Evolutionary conservation across 2,888 invertebrate genomes (phyloP), one percentile per base, ranked within the genome.

Genomic region (Xanthorhoe spadicearia): DNA sequence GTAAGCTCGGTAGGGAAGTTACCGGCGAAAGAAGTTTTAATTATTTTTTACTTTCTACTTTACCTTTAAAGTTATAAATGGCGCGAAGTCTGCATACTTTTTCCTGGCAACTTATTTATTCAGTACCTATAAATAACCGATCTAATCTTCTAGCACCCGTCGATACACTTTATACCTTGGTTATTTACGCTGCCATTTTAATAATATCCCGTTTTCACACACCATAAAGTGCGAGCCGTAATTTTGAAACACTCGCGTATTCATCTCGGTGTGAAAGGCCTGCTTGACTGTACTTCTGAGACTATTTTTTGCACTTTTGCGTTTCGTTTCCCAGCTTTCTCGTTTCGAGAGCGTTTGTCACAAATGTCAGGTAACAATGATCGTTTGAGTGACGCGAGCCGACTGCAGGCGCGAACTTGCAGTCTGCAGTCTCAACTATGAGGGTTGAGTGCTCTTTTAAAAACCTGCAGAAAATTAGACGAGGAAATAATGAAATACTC

Each of bases 301-400:
- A 64, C 73, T 66, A 43, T 71, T 75, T 80, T 81, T 80, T 79
- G 76, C 79, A 77, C 78, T 72, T 84, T 80, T 75, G 73, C 79
- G 71, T 68, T 71, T 79, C 75, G 69, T 66, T 64, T 59, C 49
- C 65, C 58, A 69, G 77, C 78, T 78, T 77, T 78, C 69, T 69
- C 74, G 74, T 80, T 83, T 78, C 76, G 77, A 83, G 83, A 80
- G 80, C 80, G 82, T 86, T 86, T 83, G 83, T 82, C 76, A 84
- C 85, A 84, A 74, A 71, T 79, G 82, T 79, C 76, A 71, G 70
- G 74, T 75, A 81, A 90, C 90, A 90, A 89, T 89, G 87, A 85
- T 85, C 89, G 88, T 90, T 90, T 88, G 86, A 89, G 85, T 80
- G 80, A 78, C 78, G 77, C 75, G 71, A 72, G 79, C 72, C 72